These are phyloP conservation scores for Xerus rutilus DNA, from an alignment of 2,797 vertebrate species.

Conservation along the genomic window DNA sequence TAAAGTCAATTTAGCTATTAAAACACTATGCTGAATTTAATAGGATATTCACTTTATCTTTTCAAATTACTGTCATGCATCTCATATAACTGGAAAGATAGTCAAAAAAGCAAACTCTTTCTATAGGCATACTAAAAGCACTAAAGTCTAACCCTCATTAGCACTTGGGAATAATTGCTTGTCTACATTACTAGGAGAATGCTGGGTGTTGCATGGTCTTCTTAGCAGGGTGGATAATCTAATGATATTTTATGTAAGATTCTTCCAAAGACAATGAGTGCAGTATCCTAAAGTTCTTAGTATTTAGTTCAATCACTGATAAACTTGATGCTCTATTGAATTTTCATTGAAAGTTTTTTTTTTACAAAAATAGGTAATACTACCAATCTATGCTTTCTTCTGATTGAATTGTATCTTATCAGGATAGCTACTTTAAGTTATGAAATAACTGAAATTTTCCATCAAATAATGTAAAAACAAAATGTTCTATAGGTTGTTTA, in stretches of 20 bases:
- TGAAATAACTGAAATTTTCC: neutral
- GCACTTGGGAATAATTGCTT: constrained; percentile 58
- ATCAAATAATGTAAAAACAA: neutral
- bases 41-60: constrained; percentile 70
- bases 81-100: constrained; percentile 43
- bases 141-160: constrained; percentile 67
- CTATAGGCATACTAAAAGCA: constrained; percentile 48
- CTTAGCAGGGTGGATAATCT: neutral
- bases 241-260: neutral
- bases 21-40: constrained; percentile 47
- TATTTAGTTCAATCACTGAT: constrained; percentile 54
- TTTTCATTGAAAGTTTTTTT: constrained; percentile 46
- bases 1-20: constrained; percentile 43
- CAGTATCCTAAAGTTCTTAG: constrained; percentile 35
- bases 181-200: neutral
- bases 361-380: neutral
- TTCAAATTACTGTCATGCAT: constrained; percentile 67
- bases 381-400: neutral
- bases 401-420: neutral
- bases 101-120: constrained; percentile 36
- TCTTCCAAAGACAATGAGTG: constrained; percentile 43
- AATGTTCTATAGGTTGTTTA: neutral
- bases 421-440: neutral
- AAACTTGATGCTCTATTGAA: constrained; percentile 58
- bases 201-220: neutral